These are phyloP conservation scores for Misgurnus anguillicaudatus DNA, from an alignment of 2,113 vertebrate genomes.

Conservation along the genomic window DNA sequence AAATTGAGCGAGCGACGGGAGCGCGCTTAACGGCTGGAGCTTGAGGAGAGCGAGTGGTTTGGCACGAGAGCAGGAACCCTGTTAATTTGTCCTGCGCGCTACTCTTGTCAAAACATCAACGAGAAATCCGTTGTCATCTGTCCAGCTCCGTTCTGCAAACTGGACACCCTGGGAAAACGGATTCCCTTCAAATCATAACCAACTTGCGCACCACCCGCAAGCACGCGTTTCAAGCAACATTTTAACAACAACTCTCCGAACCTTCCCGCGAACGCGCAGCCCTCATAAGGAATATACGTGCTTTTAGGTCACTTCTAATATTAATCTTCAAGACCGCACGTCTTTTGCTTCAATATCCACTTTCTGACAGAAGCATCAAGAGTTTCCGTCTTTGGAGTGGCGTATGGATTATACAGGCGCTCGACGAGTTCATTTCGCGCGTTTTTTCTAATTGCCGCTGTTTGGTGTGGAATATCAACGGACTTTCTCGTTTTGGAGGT, in stretches of 20 bases:
- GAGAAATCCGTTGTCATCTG: slow-evolving; percentile 9
- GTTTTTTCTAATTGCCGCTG: slow-evolving; percentile 1
- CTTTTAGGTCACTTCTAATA: background rate
- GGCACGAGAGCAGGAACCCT: slow-evolving; percentile 52
- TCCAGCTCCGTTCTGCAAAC: slow-evolving; percentile 37
- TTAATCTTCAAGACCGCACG: background rate
- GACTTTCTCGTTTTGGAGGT: background rate
- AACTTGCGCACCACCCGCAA: background rate
- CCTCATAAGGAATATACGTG: slow-evolving; percentile 10
- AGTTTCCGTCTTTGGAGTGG: background rate
- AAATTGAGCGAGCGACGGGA: slow-evolving; percentile 26
- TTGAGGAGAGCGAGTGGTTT: slow-evolving; percentile 53
- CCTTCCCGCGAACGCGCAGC: background rate
- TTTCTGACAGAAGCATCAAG: background rate
- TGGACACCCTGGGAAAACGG: slow-evolving; percentile 41
- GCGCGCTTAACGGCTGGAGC: slow-evolving; percentile 36
- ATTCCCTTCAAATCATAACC: slow-evolving; percentile 3
- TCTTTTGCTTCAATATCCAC: slow-evolving; percentile 35
- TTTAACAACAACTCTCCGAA: background rate
- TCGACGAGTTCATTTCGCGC: slow-evolving; percentile 7
- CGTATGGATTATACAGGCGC: slow-evolving; percentile 38
- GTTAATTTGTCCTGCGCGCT: slow-evolving; percentile 55
- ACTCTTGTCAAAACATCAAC: slow-evolving; percentile 49
- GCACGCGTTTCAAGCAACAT: background rate
- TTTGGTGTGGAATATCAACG: slow-evolving; percentile 31